Conservation (phyloP, 2,113 vertebrate genomes). For the Sylvilagus bachmani region DNA sequence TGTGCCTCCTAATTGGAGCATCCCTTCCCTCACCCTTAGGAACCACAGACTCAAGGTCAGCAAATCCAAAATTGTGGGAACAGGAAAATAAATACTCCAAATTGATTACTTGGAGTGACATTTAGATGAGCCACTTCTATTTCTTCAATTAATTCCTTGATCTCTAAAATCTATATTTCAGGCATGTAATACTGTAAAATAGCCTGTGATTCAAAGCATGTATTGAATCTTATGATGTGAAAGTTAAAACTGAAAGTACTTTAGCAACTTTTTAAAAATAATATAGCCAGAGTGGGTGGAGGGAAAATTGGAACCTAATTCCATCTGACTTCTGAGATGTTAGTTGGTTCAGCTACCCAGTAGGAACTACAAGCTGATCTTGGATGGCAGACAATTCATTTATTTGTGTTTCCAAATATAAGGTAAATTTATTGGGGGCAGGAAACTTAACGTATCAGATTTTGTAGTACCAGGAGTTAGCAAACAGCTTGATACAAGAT, state of each 20-base stretch:
- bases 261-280: conserved; percentile 3
- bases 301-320: conserved; percentile 23
- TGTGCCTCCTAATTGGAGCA: background rate
- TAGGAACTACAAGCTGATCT: background rate
- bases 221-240: background rate
- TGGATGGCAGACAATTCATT: conserved; percentile 6
- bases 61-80: background rate
- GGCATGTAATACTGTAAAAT: background rate
- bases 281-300: background rate
- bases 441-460: background rate
- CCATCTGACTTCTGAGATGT: background rate
- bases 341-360: background rate
- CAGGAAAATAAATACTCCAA: background rate
- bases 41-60: background rate
- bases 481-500: conserved; percentile 12
- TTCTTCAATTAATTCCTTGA: background rate
- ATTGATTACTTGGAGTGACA: background rate
- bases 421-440: background rate
- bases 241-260: conserved; percentile 7
- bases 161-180: background rate
- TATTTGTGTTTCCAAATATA: conserved; percentile 24
- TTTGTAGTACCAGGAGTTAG: background rate
- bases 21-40: background rate
- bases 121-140: background rate
- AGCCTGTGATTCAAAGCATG: background rate